Conservation (phyloP, 2,797 vertebrate genomes). For the Mus caroli region DNA sequence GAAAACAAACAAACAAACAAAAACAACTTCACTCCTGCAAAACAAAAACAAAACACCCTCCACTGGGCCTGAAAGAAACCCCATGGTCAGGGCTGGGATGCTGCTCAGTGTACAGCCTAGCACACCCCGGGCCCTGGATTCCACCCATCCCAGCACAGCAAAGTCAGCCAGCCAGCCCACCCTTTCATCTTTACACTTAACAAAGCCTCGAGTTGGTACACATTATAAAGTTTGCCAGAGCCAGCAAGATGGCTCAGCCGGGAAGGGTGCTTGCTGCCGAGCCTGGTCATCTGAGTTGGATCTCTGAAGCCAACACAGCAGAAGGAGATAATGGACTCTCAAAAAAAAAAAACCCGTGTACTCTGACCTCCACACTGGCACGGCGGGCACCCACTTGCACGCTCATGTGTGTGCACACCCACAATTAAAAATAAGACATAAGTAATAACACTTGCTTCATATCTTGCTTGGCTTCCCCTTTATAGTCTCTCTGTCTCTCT, state of each 20-base stretch:
- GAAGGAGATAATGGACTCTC: neutral
- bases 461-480: neutral
- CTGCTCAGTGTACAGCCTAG: neutral
- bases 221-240: neutral
- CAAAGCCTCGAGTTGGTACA: neutral
- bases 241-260: neutral
- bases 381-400: neutral
- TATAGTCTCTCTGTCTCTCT: neutral
- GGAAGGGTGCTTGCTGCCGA: neutral
- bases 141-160: neutral
- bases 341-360: too few species aligned
- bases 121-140: neutral
- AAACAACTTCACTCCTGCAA: neutral
- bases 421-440: neutral
- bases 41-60: too few species aligned
- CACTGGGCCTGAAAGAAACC: neutral
- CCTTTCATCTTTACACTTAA: neutral
- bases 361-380: neutral
- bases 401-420: accelerated
- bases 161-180: neutral
- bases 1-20: neutral
- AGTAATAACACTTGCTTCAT: neutral
- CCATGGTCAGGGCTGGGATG: neutral
- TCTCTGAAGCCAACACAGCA: neutral
- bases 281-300: neutral